Percentiles rank a stretch among this genome's conserved stretches.
These are phyloP conservation scores for Capitulum mitella DNA, from an alignment of 2,888 invertebrate genomes.

Conservation along the genomic window DNA sequence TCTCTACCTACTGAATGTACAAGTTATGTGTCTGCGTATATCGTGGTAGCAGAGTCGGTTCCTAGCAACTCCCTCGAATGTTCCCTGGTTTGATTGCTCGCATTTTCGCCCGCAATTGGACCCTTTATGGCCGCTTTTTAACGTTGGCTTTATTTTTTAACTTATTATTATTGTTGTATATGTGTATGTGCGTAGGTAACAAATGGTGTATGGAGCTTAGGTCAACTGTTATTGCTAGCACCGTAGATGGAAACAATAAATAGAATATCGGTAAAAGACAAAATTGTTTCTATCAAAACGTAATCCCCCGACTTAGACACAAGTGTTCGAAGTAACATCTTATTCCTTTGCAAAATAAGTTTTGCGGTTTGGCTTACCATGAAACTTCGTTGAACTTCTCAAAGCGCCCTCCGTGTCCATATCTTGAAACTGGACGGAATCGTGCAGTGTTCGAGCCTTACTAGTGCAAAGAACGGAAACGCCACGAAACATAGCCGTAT, in stretches of 20 bases:
- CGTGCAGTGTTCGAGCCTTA: too few species aligned
- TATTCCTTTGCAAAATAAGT: too few species aligned
- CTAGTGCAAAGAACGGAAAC: too few species aligned
- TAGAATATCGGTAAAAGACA: too few species aligned
- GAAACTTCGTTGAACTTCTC: too few species aligned
- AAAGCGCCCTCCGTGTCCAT: too few species aligned
- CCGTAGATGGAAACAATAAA: neutral
- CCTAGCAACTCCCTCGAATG: neutral
- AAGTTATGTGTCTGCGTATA: neutral
- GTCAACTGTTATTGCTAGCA: neutral
- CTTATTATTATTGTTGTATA: slow-evolving; percentile 3
- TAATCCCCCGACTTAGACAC: too few species aligned
- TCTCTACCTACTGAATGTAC: slow-evolving; percentile 5
- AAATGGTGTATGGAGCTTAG: neutral
- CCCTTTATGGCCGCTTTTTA: neutral
- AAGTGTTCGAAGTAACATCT: too few species aligned
- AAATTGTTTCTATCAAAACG: too few species aligned
- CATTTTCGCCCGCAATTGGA: neutral
- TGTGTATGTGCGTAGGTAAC: neutral
- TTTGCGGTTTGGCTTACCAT: too few species aligned
- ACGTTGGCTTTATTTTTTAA: slow-evolving; percentile 9
- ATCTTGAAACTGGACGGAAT: too few species aligned
- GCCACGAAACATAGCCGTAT: too few species aligned
- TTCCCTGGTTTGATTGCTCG: neutral
- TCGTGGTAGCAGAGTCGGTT: neutral